Base-by-base conservation (phyloP, 2,797 vertebrate species). In the Pagetopsis macropterus region DNA sequence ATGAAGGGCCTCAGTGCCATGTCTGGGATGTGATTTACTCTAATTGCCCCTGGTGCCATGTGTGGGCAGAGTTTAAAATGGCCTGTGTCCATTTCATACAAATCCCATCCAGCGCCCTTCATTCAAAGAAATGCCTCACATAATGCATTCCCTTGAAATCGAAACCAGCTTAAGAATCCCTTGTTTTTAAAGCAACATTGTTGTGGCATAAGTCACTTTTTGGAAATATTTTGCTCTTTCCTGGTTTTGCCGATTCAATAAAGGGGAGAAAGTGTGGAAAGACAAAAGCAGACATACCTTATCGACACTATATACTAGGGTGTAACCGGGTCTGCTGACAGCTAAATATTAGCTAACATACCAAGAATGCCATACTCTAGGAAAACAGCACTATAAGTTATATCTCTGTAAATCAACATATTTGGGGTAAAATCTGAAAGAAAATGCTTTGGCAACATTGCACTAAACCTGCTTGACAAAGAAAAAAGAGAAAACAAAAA, bases 11-110 rank as follows among this genome's bases (percentile, higher is more conserved):
- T 84, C 83, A 72, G 71, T 51, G 83, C 82, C 76, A 81, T 68
- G 81, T 88, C 87, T 89, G 84, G 72, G 70, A 75, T 76, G 76
- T 72, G 76, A 87, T 72, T 82, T 66, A 51, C 52, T 67, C 61
- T 82, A 87, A 89, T 75, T 88, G 82, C 44, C 65, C 9, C 64
- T 85, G 70, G 81, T 91, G 88, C 80, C 84, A 77, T 67, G 81
- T 66, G 81, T 70, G 65, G 74, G 66, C 37, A 78, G 55, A 77
- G 60, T 80, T 79, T 46, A 78, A 84, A 73, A 37, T 65, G 58
- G 33, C 58, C 56, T 76, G 43, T 68, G 58, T 62, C 59, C 45
- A 23, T n/a, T 48, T 59, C 44, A 21, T 15, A 19, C 27, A 64
- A 63, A 73, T 51, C 13, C 33, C 15, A 8, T 11, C 41, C 58